phyloP scores from a whole-genome alignment of 2,888 invertebrate genomes.

The Drosophila infuscata region DNA sequence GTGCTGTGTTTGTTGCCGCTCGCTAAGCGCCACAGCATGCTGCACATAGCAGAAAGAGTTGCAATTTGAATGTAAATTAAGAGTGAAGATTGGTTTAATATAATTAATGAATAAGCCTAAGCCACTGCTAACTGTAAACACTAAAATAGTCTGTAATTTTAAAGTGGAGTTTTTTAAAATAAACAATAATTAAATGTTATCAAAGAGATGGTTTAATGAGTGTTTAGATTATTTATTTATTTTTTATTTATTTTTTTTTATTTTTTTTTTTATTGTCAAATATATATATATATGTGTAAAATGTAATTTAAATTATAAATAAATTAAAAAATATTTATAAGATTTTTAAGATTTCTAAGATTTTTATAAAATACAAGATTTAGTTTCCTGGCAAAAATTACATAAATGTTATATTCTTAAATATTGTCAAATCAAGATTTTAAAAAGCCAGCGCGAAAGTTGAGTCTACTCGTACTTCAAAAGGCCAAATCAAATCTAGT shows the following conservation, averaged over 20 bases:
- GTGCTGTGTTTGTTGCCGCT: conserved; percentile 34
- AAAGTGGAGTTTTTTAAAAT: neutral
- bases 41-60: conserved; percentile 14
- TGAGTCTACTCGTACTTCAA: neutral
- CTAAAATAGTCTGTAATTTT: neutral
- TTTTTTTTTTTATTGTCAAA: too few species aligned
- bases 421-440: neutral
- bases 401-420: neutral
- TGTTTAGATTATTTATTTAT: neutral
- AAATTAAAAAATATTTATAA: too few species aligned
- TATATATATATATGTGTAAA: too few species aligned
- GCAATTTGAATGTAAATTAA: conserved; percentile 50
- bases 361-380: neutral
- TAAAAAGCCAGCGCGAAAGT: neutral
- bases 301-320: too few species aligned
- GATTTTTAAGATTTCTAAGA: too few species aligned
- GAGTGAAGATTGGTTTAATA: conserved; percentile 5
- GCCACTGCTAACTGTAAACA: neutral
- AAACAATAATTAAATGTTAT: neutral
- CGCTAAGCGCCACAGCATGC: conserved; percentile 20
- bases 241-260: too few species aligned
- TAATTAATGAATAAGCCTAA: neutral
- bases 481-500: neutral
- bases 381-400: neutral
- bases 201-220: neutral